Evolutionary conservation across 2,113 vertebrate genomes (phyloP).

Genomic region (Entelurus aequoreus): DNA sequence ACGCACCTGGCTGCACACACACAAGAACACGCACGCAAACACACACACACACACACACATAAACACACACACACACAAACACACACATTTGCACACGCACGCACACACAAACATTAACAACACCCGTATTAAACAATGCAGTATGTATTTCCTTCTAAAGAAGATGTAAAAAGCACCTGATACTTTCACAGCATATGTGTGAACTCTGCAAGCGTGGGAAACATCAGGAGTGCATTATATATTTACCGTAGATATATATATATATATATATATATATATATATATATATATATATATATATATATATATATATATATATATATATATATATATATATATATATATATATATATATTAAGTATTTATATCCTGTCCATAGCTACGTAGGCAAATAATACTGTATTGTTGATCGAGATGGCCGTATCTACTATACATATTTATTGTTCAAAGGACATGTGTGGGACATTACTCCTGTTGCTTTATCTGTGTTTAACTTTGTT

Average conservation of each 20-base stretch:
- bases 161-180: slow-evolving; percentile 39
- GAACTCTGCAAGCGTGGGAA: slow-evolving; percentile 60
- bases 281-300: not conserved
- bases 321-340: not conserved
- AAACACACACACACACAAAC: slow-evolving; percentile 45
- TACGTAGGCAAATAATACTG: no score
- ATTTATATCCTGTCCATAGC: not conserved
- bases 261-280: not conserved
- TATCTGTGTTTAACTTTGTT: no score
- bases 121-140: slow-evolving; percentile 31
- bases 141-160: slow-evolving; percentile 31
- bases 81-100: slow-evolving; percentile 26
- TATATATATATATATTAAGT: not conserved
- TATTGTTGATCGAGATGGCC: no score
- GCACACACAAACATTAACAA: slow-evolving; percentile 44
- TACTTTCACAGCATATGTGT: slow-evolving; percentile 17
- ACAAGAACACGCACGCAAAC: slow-evolving; percentile 38
- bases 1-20: slow-evolving; percentile 70
- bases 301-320: not conserved
- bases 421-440: no score
- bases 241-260: not conserved
- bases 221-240: slow-evolving; percentile 20
- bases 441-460: no score
- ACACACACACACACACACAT: slow-evolving; percentile 21
- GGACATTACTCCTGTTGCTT: no score